Evolutionary conservation across 2,797 vertebrate genomes (phyloP), one percentile per base, ranked within the genome.

Genomic region (Clarias laeviceps): DNA sequence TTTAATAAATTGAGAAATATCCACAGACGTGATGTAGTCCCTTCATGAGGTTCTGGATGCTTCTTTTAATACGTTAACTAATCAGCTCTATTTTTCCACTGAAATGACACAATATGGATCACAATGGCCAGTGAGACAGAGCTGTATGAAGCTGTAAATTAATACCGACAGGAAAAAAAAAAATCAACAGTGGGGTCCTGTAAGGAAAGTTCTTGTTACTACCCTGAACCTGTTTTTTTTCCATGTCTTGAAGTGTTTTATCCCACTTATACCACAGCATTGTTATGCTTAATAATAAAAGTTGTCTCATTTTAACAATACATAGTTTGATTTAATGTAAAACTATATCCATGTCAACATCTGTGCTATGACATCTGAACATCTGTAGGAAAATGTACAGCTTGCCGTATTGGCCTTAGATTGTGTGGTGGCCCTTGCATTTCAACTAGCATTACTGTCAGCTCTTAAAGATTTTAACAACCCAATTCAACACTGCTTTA

Each of bases 1-100:
- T 72, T 82, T 70, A 82, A 69, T 82, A 81, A 81, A 66, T 68
- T 56, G 79, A 81, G 9, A 81, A 81, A 32, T 80, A 54, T 29
- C 79, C 59, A 15, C 54, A 29, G n/a, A 66, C 20, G 37, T 80
- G 18, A 65, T 66, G n/a, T 81, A 54, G 32, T 70, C 64, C 54
- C 27, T 82, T 82, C 32, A 27, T 62, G 22, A 79, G 14, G 32
- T 54, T 34, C 32, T 40, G 57, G 22, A 15, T 79, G 77, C 5
- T 62, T n/a, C 4, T 40, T 79, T 74, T 77, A 50, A 17, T 72
- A 40, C 7, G 12, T 73, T n/a, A 50, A 73, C 12, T 77, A 59
- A 34, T 57, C 20, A 0, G 56, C 29, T 6, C 29, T 77, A 22
- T 54, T 72, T 34, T 54, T 56, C 8, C n/a, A 54, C 45, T 54